Evolutionary conservation across 2,797 vertebrate genomes (phyloP), one percentile per base, ranked within the genome.

Genomic region (Epinephelus malabaricus): DNA sequence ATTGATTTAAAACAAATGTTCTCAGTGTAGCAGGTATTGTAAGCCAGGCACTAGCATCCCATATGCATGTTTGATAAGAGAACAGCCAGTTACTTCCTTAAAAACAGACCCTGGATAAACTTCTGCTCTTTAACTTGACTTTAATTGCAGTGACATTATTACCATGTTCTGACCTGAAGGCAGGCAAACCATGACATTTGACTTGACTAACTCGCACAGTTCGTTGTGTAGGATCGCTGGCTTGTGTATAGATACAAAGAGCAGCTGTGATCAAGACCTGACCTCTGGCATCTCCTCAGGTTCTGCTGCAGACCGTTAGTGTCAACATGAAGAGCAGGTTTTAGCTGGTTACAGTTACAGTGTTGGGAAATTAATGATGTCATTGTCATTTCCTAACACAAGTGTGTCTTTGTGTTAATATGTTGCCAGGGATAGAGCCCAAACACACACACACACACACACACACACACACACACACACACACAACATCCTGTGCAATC

Each of bases 281-380:
- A 51, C 30, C 56, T 45, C 34, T 21, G 34, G 18, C 19, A 12
- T 8, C 53, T 51, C 9, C 3, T 45, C 47, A 47, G 43, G 43
- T 58, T 60, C 13, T 12, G 54, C 13, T 18, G 47, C 17, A 46
- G 27, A 40, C 10, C 9, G 12, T 34, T 40, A 10, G 15, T 11
- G 51, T 64, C 45, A 7, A n/a, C 15, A 4, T 1, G 7, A 55
- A 21, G 34, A 13, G 62, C 60, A 54, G 53, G n/a, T 53, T 59
- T 66, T 19, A 49, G 14, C 12, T 43, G 40, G 47, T 65, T 43
- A 6, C 53, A 58, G 25, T 63, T 53, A 18, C 56, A 73, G 18
- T 17, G 2, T 7, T 49, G 47, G 74, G 55, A 66, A 61, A 61
- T 25, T 2, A 62, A 23, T 66, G 23, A 61, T 61, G 71, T 75